Evolutionary conservation across 2,888 invertebrate species (phyloP), one percentile per base, ranked within the genome.

Genomic region (Alviniconcha strummeri): DNA sequence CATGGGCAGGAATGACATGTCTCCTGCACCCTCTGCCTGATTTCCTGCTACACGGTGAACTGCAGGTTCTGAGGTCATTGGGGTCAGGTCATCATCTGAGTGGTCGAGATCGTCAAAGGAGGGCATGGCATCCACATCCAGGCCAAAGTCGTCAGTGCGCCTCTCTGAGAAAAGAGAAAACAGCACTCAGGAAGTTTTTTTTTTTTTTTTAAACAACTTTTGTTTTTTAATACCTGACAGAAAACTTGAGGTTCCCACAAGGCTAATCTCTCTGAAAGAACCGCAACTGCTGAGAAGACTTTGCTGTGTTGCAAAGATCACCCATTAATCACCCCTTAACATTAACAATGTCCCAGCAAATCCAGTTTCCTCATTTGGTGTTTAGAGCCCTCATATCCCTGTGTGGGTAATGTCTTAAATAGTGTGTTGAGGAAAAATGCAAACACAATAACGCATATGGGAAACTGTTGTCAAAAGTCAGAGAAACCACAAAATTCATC

Each of bases 81-180:
- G 85, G 8, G 86, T 86, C 8, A 89, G 82, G 82, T 91, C 91
- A 85, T 92, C 92, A 85, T 91, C 91, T 5, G 90, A 90, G 80
- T 91, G 87, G 85, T 91, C 90, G 17, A 91, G 85, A 52, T 91
- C 90, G 83, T 90, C 90, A 84, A 90, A 89, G 7, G 91, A 91
- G 7, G 91, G 91, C 91, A 91, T 90, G 83, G 88, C 86, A 19
- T 89, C 89, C 17, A 91, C 84, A 71, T 89, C 89, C 79, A 87
- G 86, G 17, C 88, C 88, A 85, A 91, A 90, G 54, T 91, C 90
- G 55, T 86, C 87, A 57, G 88, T 88, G 52, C 84, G 83, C 55
- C 64, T 52, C 17, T 85, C 86, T 85, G 84, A 52, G 55, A 57
- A 57, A 5, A 78, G 36, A 83, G 6, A 64, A 11, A 69, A 69